phyloP scores from a whole-genome alignment of 1,140 invertebrate species.

The Maconellicoccus hirsutus region DNA sequence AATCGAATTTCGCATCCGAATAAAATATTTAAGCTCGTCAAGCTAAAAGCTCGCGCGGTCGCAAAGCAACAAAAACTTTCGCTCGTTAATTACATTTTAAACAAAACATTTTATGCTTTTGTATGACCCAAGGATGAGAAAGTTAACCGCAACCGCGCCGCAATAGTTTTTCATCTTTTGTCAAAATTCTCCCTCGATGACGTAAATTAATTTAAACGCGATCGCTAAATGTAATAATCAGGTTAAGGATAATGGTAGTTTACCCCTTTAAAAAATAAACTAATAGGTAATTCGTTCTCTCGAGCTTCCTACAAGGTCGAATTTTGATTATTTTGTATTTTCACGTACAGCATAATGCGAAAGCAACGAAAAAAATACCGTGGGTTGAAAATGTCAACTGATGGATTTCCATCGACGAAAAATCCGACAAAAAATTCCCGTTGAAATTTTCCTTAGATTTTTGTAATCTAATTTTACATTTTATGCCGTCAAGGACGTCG shows the following conservation, averaged over 20 bases:
- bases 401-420: too few relatives aligned
- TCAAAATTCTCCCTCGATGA: not conserved
- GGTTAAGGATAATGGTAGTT: not conserved
- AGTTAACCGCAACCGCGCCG: not conserved
- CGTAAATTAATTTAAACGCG: not conserved
- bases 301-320: not conserved
- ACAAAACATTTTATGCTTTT: not conserved
- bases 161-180: not conserved
- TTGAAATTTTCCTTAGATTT: too few relatives aligned
- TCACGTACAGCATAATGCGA: too few relatives aligned
- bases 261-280: not conserved
- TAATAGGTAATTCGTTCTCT: too few relatives aligned
- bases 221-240: not conserved
- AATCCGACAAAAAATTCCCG: too few relatives aligned
- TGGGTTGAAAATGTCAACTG: too few relatives aligned
- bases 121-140: not conserved
- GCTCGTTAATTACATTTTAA: conserved; percentile 7
- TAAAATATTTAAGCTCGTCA: too few relatives aligned
- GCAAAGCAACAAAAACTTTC: not conserved
- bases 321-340: not conserved
- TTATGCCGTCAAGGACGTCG: too few relatives aligned
- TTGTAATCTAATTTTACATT: too few relatives aligned
- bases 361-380: too few relatives aligned
- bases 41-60: too few relatives aligned
- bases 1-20: too few relatives aligned